Evolutionary conservation across 1,140 invertebrate genomes (phyloP).

Genomic region (Paraescarpia echinospica): DNA sequence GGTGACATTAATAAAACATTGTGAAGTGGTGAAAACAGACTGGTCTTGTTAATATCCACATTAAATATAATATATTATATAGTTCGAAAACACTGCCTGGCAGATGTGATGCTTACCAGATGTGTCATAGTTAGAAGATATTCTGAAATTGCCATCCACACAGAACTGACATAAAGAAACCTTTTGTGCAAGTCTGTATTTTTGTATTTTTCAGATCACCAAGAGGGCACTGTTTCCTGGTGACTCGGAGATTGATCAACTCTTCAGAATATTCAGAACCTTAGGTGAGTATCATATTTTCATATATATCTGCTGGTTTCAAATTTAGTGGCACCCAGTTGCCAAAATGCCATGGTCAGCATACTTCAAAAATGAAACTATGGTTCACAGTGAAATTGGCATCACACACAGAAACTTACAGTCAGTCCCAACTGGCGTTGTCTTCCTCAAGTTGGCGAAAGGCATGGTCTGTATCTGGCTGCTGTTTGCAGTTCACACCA

Average conservation of each 20-base stretch:
- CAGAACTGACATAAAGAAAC: neutral
- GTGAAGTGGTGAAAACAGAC: no score
- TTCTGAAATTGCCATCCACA: neutral
- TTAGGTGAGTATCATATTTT: slow-evolving; percentile 42
- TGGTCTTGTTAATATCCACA: no score
- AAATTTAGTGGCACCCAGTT: neutral
- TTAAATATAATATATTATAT: no score
- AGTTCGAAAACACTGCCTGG: no score
- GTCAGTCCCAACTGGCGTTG: no score
- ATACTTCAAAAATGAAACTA: neutral
- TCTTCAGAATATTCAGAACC: slow-evolving; percentile 58
- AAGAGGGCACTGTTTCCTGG: slow-evolving; percentile 61
- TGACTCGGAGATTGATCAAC: slow-evolving; percentile 61
- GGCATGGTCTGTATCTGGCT: no score
- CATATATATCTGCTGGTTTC: neutral
- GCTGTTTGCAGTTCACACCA: no score
- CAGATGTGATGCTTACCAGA: neutral
- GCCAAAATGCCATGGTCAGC: no score
- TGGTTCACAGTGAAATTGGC: no score
- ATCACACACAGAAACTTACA: no score
- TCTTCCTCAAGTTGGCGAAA: no score
- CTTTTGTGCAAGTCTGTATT: slow-evolving; percentile 17
- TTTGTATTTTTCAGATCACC: slow-evolving; percentile 67
- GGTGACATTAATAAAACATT: no score
- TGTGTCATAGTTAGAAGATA: neutral